Conservation (phyloP, 2,797 vertebrate genomes). For the Cheracebus regulus region DNA sequence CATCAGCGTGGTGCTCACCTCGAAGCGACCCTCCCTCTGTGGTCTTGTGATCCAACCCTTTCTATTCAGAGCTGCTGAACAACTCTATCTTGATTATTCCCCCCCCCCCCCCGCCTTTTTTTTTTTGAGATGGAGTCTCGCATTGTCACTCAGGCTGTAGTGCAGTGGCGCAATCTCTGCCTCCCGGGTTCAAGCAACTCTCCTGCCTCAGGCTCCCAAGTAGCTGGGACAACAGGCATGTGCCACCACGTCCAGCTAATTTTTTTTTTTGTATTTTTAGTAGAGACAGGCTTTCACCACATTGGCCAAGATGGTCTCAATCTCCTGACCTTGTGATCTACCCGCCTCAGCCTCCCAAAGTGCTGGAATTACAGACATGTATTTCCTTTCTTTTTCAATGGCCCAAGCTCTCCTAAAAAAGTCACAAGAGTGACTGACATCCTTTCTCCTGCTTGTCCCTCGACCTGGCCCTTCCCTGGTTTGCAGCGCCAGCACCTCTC, state of each 20-base stretch:
- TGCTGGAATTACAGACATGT: too few relatives aligned
- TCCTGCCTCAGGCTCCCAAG: too few relatives aligned
- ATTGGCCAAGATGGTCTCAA: too few relatives aligned
- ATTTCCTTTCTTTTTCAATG: neutral
- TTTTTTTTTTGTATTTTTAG: too few relatives aligned
- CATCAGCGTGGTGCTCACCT: neutral
- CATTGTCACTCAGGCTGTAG: neutral
- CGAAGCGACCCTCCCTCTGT: neutral
- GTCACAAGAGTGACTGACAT: neutral
- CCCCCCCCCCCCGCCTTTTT: too few relatives aligned
- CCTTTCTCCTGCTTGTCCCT: neutral
- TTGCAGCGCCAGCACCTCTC: accelerated
- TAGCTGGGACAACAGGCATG: too few relatives aligned
- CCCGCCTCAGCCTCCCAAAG: too few relatives aligned
- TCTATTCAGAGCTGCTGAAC: neutral
- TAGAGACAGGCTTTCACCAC: too few relatives aligned
- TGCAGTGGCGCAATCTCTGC: too few relatives aligned
- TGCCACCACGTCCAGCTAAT: too few relatives aligned
- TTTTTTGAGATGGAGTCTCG: neutral
- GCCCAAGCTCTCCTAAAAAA: neutral
- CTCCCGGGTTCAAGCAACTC: too few relatives aligned
- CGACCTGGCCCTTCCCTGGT: neutral
- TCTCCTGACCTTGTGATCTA: too few relatives aligned
- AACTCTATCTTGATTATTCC: conserved; percentile 1
- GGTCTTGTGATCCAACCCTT: neutral